Evolutionary conservation across 1,140 invertebrate species (phyloP).

Genomic region (Nasonia giraulti): DNA sequence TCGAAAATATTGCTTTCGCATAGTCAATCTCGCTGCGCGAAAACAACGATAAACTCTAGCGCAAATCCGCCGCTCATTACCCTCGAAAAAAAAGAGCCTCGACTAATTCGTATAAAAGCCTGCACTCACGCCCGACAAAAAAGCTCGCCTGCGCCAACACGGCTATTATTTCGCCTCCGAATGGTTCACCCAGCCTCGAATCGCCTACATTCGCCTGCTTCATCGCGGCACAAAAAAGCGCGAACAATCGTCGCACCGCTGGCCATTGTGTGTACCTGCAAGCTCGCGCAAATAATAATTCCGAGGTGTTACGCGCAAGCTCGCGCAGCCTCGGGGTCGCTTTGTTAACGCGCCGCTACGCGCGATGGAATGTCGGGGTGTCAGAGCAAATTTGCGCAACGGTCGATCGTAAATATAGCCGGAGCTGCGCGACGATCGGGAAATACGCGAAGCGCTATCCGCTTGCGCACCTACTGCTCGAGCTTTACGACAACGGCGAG

Average conservation of each 20-base stretch:
- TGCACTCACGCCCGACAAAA: background rate
- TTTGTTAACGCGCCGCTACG: background rate
- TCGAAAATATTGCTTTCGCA: background rate
- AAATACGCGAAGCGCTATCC: background rate
- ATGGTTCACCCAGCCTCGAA: background rate
- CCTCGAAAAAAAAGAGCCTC: background rate
- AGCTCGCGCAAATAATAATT: background rate
- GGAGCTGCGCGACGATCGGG: background rate
- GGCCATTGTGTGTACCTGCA: background rate
- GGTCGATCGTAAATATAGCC: slow-evolving; percentile 3
- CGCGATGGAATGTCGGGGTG: slow-evolving; percentile 4
- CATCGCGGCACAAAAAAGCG: background rate
- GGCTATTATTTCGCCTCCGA: background rate
- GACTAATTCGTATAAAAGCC: background rate
- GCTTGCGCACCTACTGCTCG: background rate
- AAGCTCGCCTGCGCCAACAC: background rate
- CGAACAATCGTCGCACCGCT: background rate
- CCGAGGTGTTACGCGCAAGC: background rate
- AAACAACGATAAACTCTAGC: background rate
- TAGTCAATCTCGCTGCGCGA: background rate
- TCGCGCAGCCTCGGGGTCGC: background rate
- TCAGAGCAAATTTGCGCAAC: background rate
- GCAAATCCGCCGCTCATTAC: background rate
- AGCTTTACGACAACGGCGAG: background rate
- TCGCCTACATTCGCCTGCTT: background rate